These are phyloP conservation scores for Crenuchus spilurus DNA, from an alignment of 2,797 vertebrate species.

Conservation along the genomic window DNA sequence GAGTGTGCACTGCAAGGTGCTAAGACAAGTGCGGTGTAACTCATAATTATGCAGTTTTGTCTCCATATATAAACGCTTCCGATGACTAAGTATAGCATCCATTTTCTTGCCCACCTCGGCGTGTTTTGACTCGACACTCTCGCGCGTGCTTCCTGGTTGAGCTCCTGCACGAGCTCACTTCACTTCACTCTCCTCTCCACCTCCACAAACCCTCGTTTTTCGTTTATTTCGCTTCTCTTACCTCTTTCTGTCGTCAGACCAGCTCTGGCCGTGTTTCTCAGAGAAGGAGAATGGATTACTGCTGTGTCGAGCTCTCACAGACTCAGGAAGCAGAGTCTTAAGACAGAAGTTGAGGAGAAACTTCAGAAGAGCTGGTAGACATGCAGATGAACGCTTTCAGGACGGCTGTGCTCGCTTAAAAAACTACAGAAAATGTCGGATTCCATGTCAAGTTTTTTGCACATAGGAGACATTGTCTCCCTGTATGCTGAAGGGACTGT, in stretches of 20 bases:
- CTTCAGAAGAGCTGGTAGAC: not conserved
- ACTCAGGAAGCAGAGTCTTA: slow-evolving; percentile 51
- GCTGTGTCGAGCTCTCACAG: slow-evolving; percentile 11
- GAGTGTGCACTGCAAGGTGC: too few relatives aligned
- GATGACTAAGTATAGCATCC: slow-evolving; percentile 5
- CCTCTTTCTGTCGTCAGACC: not conserved
- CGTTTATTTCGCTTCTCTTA: not conserved
- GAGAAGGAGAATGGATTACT: slow-evolving; percentile 31
- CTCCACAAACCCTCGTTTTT: not conserved
- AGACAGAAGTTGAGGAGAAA: slow-evolving; percentile 19
- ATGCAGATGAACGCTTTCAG: not conserved
- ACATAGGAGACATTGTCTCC: slow-evolving; percentile 96
- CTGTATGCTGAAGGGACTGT: slow-evolving; percentile 94
- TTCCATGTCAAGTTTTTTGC: slow-evolving; percentile 92
- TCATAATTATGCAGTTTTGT: not conserved
- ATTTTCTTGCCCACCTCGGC: slow-evolving; percentile 30
- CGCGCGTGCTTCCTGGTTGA: slow-evolving; percentile 64
- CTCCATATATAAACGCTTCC: not conserved
- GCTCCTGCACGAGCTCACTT: slow-evolving; percentile 21
- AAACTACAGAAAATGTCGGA: slow-evolving; percentile 82
- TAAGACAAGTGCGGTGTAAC: too few relatives aligned
- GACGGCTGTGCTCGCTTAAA: not conserved
- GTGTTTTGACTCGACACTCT: slow-evolving; percentile 56
- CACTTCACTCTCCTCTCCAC: not conserved
- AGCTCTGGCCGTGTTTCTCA: not conserved